Base-by-base conservation (phyloP, 2,888 invertebrate species). In the Hyles lineata region DNA sequence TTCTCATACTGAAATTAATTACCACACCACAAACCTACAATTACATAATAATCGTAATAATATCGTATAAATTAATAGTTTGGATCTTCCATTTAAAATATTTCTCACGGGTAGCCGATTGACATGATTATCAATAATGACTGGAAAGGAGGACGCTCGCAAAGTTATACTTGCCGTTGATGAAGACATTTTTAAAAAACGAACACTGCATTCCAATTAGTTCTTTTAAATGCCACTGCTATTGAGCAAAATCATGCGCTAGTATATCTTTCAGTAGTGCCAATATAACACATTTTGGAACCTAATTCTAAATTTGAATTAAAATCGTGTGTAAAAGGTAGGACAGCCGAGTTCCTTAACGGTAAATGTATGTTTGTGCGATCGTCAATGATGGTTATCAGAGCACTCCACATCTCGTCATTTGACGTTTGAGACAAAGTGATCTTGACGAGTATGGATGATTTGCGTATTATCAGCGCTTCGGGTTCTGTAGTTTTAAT, bases 51-150 rank as follows among this genome's bases (percentile, higher is more conserved):
- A 92, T 87, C 87, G 85, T 87, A 88, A 89, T 88, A 88, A 87
- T 89, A 70, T 70, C 58, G 58, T 70, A 70, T 82, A 91, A 90
- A 93, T 92, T 92, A 92, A 91, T 90, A 91, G 89, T 90, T 90
- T 69, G 25, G 80, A 60, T 79, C 83, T 85, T 72, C 87, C 85
- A 85, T 86, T 87, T 86, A 85, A 89, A 89, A 91, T 88, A 89
- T 90, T 93, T 94, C 93, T 93, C 93, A 94, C 93, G 93, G 87
- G 80, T 78, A 77, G 75, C 75, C 79, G 86, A 91, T 90, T 92
- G 92, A 93, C 92, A 91, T 89, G 90, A 90, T 92, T 92, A 92
- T 92, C 92, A 92, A 92, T 92, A 92, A 88, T 85, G 82, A 83
- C 82, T 87, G 76, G 76, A 87, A 83, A 87, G 89, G 89, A 92